Evolutionary conservation across 2,888 invertebrate genomes (phyloP).

Genomic region (Tachina lurida): DNA sequence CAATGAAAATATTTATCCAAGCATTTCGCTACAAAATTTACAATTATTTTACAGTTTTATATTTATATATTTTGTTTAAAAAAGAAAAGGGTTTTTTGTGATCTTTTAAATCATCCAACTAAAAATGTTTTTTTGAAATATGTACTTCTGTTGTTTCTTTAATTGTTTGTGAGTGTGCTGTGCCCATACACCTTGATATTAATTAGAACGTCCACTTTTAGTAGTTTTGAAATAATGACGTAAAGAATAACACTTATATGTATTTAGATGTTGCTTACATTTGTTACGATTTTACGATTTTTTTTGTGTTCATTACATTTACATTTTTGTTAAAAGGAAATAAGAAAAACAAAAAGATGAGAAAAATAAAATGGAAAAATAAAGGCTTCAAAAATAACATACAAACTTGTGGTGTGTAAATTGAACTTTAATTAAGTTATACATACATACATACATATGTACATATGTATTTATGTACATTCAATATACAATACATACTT

Average conservation of each 20-base stretch:
- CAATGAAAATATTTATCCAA: no score
- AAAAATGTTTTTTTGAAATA: conserved; percentile 35
- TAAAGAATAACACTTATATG: conserved; percentile 45
- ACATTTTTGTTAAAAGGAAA: conserved; percentile 21
- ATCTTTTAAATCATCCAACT: not conserved
- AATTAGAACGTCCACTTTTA: conserved; percentile 20
- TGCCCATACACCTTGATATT: conserved; percentile 49
- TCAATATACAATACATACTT: no score
- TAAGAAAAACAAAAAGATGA: not conserved
- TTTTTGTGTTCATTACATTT: conserved; percentile 43
- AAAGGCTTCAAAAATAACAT: not conserved
- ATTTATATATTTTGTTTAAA: conserved; percentile 41
- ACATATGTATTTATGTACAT: no score
- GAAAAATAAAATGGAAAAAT: not conserved
- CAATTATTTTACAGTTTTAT: not conserved
- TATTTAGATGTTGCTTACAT: conserved; percentile 62
- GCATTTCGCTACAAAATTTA: no score
- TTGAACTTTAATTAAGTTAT: not conserved
- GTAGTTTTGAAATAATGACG: conserved; percentile 27
- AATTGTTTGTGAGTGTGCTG: conserved; percentile 44
- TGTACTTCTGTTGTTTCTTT: conserved; percentile 40
- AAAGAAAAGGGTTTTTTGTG: conserved; percentile 6
- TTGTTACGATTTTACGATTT: conserved; percentile 60
- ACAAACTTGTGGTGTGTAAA: not conserved
- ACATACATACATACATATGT: no score